Evolutionary conservation across 2,888 invertebrate genomes (phyloP).

Genomic region (Nomada lathburiana): DNA sequence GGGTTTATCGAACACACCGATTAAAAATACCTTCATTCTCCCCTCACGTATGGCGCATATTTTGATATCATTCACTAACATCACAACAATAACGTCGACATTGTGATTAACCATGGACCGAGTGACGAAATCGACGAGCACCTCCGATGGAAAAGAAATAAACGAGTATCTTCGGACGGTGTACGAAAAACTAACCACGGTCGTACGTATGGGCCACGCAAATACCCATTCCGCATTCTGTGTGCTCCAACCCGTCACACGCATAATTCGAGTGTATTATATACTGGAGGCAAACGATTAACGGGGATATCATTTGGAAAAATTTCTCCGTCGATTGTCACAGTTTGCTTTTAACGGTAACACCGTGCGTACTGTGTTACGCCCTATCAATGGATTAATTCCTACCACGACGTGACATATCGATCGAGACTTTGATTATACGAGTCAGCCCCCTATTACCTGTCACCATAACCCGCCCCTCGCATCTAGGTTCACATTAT

Average conservation of each 20-base stretch:
- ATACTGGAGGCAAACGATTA: no score
- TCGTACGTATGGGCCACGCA: slow-evolving; percentile 4
- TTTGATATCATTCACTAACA: slow-evolving; percentile 64
- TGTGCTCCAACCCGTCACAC: slow-evolving; percentile 43
- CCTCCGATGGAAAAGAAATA: neutral
- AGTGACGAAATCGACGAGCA: no score
- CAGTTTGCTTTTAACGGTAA: slow-evolving; percentile 19
- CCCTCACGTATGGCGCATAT: slow-evolving; percentile 61
- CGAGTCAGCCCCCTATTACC: slow-evolving; percentile 52
- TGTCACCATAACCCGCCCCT: slow-evolving; percentile 64
- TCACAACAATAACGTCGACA: slow-evolving; percentile 62
- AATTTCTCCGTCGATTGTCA: slow-evolving; percentile 63
- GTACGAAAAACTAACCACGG: slow-evolving; percentile 4
- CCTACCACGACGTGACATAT: slow-evolving; percentile 46
- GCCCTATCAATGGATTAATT: neutral
- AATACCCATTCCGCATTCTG: slow-evolving; percentile 32
- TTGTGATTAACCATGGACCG: slow-evolving; percentile 26
- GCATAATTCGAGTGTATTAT: no score
- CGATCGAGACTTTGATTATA: slow-evolving; percentile 65
- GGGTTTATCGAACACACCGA: slow-evolving; percentile 78
- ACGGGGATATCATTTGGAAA: neutral
- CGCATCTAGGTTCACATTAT: slow-evolving; percentile 78
- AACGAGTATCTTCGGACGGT: slow-evolving; percentile 25
- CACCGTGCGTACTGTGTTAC: neutral
- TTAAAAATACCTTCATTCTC: slow-evolving; percentile 60